A percentile compares a stretch with the other conserved stretches of the same genome.
These are phyloP conservation scores for Apaloderma vittatum DNA, from an alignment of 2,113 vertebrate genomes.

Conservation along the genomic window DNA sequence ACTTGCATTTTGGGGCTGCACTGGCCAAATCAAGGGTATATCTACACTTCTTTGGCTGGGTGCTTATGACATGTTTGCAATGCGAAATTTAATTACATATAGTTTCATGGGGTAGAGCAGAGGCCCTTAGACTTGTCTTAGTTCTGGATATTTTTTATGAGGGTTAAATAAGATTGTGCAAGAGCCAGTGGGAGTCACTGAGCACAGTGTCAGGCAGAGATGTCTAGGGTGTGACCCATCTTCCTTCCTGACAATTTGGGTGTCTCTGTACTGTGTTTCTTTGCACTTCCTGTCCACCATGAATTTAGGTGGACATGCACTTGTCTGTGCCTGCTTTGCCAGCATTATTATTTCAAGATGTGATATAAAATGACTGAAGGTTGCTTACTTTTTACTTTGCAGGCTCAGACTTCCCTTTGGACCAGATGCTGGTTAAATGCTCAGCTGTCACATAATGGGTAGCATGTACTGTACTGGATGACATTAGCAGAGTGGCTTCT, in stretches of 20 bases:
- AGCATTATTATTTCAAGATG: not conserved
- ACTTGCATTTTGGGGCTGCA: not conserved
- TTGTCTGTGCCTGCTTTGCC: not conserved
- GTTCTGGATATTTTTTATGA: not conserved
- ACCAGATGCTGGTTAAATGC: not conserved
- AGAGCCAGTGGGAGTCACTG: not conserved
- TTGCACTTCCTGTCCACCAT: not conserved
- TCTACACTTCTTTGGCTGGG: not conserved
- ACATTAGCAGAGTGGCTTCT: not conserved
- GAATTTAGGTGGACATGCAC: not conserved
- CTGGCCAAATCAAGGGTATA: not conserved
- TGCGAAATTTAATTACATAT: not conserved
- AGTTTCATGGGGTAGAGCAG: not conserved
- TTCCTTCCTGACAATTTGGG: not conserved
- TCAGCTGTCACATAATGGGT: not conserved
- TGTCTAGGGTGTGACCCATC: not conserved
- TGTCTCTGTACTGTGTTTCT: not conserved
- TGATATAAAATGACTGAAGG: not conserved
- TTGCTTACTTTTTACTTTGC: not conserved
- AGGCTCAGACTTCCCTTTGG: not conserved
- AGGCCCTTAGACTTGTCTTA: not conserved
- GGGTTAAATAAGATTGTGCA: not conserved
- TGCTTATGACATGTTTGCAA: not conserved
- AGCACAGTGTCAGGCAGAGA: not conserved
- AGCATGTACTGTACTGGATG: not conserved